Conservation (phyloP, 2,797 vertebrate genomes). For the Rhyacichthys aspro region DNA sequence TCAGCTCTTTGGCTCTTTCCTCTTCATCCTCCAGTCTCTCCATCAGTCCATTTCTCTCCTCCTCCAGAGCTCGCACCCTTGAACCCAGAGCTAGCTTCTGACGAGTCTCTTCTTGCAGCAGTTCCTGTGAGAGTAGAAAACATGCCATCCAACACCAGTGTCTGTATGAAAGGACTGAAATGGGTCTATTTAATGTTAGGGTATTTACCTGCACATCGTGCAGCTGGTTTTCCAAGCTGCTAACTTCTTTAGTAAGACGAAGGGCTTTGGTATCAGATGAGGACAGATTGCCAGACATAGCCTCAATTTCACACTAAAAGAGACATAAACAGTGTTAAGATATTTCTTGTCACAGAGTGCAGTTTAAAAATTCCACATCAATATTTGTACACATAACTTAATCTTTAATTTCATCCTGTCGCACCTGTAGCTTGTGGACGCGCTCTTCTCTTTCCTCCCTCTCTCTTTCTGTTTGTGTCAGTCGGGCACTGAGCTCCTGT, state of each 20-base stretch:
- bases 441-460: constrained; percentile 83
- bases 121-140: constrained; percentile 75
- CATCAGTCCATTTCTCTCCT: constrained; percentile 83
- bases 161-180: background rate
- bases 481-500: constrained; percentile 84
- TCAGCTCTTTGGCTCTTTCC: constrained; percentile 80
- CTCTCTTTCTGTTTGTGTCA: constrained; percentile 83
- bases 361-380: background rate
- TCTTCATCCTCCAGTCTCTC: constrained; percentile 91
- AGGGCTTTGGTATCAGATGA: constrained; percentile 86
- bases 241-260: constrained; percentile 86
- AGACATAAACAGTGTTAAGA: constrained; percentile 12
- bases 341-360: background rate
- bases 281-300: constrained; percentile 77
- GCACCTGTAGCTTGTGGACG: constrained; percentile 87
- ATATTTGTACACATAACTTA: background rate
- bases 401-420: background rate
- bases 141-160: background rate
- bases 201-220: constrained; percentile 86
- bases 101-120: constrained; percentile 89
- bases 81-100: constrained; percentile 87
- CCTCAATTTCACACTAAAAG: constrained; percentile 86
- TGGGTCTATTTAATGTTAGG: background rate
- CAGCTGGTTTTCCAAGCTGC: constrained; percentile 86
- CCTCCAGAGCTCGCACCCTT: constrained; percentile 85